Evolutionary conservation across 2,888 invertebrate genomes (phyloP).

Genomic region (Protophormia terraenovae): DNA sequence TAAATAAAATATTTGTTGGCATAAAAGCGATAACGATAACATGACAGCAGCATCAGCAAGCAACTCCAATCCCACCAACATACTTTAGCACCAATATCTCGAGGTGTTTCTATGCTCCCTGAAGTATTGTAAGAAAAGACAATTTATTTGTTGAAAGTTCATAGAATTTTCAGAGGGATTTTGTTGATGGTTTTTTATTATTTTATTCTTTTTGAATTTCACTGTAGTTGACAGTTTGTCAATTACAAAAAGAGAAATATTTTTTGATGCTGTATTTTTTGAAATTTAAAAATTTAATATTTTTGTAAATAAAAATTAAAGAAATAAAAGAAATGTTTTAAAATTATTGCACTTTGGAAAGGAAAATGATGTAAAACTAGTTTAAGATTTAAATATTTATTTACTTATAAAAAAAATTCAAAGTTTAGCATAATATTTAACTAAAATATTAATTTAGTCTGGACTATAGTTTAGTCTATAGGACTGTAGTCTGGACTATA

Average conservation of each 20-base stretch:
- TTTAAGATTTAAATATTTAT: no score
- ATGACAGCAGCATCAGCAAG: not conserved
- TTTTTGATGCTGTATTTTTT: not conserved
- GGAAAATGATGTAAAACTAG: no score
- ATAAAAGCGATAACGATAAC: not conserved
- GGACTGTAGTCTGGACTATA: no score
- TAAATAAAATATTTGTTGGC: not conserved
- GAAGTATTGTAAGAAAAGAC: not conserved
- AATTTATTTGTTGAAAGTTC: not conserved
- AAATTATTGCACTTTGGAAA: no score
- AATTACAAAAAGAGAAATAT: not conserved
- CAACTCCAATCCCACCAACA: not conserved
- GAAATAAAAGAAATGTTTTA: no score
- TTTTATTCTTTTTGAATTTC: not conserved
- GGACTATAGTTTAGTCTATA: no score
- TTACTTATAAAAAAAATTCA: no score
- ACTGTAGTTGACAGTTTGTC: constrained; percentile 4
- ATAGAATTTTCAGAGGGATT: not conserved
- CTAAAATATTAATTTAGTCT: no score
- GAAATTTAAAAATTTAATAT: not conserved
- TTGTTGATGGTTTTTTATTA: not conserved
- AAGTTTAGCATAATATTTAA: no score
- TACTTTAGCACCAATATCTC: not conserved
- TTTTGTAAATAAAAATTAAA: not conserved
- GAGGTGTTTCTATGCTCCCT: not conserved